phyloP scores from a whole-genome alignment of 2,888 invertebrate genomes.

The Chrysopilus asiliformis region DNA sequence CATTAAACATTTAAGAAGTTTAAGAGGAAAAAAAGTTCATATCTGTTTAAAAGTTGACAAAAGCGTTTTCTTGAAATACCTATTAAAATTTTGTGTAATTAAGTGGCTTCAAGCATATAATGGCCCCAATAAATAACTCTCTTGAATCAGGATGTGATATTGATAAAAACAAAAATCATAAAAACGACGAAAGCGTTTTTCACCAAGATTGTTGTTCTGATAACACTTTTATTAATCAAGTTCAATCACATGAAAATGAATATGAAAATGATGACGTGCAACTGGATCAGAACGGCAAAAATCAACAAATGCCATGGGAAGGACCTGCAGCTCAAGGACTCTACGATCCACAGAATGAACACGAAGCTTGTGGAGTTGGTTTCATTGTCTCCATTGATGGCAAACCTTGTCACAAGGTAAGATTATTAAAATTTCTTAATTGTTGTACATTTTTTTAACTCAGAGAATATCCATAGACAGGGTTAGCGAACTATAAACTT shows the following conservation, averaged over 20 bases:
- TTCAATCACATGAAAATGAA: neutral
- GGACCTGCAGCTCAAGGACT: slow-evolving; percentile 79
- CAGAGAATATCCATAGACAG: too few relatives aligned
- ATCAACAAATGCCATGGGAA: slow-evolving; percentile 55
- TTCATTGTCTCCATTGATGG: slow-evolving; percentile 99
- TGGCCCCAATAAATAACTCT: slow-evolving; percentile 34
- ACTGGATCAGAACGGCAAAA: slow-evolving; percentile 11
- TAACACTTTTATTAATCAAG: too few relatives aligned
- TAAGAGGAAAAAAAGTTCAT: neutral
- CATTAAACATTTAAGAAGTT: neutral
- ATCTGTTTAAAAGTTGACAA: neutral
- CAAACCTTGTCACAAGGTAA: slow-evolving; percentile 75
- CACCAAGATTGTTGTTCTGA: slow-evolving; percentile 1
- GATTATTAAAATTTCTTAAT: too few relatives aligned
- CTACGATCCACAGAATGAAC: slow-evolving; percentile 91
- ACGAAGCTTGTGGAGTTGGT: slow-evolving; percentile 97
- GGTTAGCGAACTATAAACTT: too few relatives aligned
- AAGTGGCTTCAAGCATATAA: slow-evolving; percentile 23
- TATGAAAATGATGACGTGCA: neutral
- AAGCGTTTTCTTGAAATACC: neutral
- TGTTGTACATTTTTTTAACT: too few relatives aligned
- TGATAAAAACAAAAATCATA: slow-evolving; percentile 20
- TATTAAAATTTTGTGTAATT: neutral
- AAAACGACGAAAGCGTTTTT: neutral
- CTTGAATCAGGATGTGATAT: slow-evolving; percentile 33